Base-by-base conservation (phyloP, 2,888 invertebrate genomes). In the Noctua comes region DNA sequence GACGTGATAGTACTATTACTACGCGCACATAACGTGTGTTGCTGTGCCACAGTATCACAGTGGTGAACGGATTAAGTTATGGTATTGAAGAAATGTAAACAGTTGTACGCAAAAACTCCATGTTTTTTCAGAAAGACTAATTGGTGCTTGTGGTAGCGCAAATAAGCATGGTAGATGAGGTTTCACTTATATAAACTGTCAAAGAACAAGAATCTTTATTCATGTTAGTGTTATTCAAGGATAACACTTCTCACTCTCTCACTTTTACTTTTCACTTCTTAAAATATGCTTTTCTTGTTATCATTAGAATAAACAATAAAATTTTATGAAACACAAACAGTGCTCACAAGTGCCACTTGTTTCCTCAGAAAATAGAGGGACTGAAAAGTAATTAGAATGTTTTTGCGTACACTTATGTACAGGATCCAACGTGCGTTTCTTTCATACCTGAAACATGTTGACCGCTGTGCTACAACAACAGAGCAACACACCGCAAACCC, bases 1-100 rank as follows among this genome's bases (percentile, higher is more conserved):
- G 66, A 87, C 88, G 88, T 83, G 85, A 75, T 68, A 80, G 80
- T 79, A 70, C 68, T 73, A 83, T 80, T 78, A 87, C 84, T 71
- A 85, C 70, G 83, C 86, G 88, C 88, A 86, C 85, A 86, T 31
- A 48, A 59, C 57, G 71, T 83, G 84, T 24, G 83, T 84, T 69
- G 79, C 79, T 79, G 48, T 80, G 66, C 70, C 51, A 27, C 59
- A 68, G 79, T 65, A 79, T 11, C 59, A 62, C 68, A 78, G 73
- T 74, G 83, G 83, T 71, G 72, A 71, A 78, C 69, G 68, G 48
- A 68, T 72, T 64, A 40, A 64, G 48, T 43, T 62, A 83, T 73
- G 82, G 84, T 84, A 84, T 83, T 43, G 18, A 84, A 84, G 82
- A 73, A 83, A 82, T 69, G 64, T 64, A 83, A 57, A 57, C n/a